phyloP scores from a whole-genome alignment of 2,888 invertebrate species.

The Sarcophaga carnaria region DNA sequence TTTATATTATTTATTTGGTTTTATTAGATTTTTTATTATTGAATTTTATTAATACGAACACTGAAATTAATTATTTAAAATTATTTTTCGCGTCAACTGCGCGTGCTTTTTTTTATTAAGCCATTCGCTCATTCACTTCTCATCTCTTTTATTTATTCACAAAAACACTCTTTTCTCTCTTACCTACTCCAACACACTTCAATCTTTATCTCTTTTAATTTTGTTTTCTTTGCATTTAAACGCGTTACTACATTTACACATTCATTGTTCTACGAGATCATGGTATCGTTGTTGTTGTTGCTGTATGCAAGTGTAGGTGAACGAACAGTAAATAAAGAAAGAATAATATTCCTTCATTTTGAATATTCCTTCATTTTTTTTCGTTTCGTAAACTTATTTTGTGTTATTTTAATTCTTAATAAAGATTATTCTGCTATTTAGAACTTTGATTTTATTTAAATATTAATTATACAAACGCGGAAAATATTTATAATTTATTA shows the following conservation, averaged over 20 bases:
- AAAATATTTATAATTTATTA: neutral
- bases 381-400: neutral
- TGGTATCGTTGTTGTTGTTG: slow-evolving; percentile 2
- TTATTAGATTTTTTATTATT: slow-evolving; percentile 56
- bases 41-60: slow-evolving; percentile 24
- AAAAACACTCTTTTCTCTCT: neutral
- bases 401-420: slow-evolving; percentile 5
- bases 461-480: neutral
- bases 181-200: neutral
- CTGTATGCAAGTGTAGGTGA: slow-evolving; percentile 58
- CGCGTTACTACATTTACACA: slow-evolving; percentile 17
- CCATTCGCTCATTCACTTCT: slow-evolving; percentile 25
- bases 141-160: neutral
- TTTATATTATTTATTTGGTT: slow-evolving; percentile 6
- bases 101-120: slow-evolving; percentile 46
- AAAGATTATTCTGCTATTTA: slow-evolving; percentile 6
- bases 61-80: slow-evolving; percentile 38
- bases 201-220: slow-evolving; percentile 40
- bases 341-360: slow-evolving; percentile 36
- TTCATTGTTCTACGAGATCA: slow-evolving; percentile 9
- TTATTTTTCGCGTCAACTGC: slow-evolving; percentile 39
- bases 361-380: slow-evolving; percentile 19
- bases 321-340: slow-evolving; percentile 35
- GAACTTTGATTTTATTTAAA: neutral
- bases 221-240: slow-evolving; percentile 29